Base-by-base conservation (phyloP, 2,113 vertebrate genomes). In the Gobio gobio region DNA sequence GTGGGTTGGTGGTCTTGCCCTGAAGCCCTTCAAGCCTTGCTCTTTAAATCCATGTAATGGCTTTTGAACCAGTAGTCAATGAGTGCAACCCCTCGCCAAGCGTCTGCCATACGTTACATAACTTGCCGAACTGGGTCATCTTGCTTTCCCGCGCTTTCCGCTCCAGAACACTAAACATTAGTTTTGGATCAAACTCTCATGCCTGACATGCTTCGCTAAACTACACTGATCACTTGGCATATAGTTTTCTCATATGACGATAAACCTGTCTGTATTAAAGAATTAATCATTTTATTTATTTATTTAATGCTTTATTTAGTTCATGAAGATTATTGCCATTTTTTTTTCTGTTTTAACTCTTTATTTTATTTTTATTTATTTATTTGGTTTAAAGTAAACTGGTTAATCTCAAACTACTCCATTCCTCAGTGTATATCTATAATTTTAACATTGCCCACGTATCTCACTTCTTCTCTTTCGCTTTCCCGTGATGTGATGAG, bases 41-140 rank as follows among this genome's bases (percentile, higher is more conserved):
- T 88, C 83, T 89, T 4, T 22, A 89, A 91, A 91, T 92, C 87
- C 84, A 89, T 63, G 76, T 79, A 83, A 87, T 72, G 72, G 80
- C 45, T 77, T 56, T 10, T 33, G 66, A 85, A 88, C 85, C 87
- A 78, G 88, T 78, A 88, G 90, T 92, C 86, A 90, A 81, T 90
- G 90, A 92, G 66, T 54, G 56, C 73, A 63, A 12, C 10, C 45
- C 82, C 83, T 56, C 10, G 58, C 29, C 56, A 43, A 58, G 33
- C 59, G 16, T 66, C 86, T 75, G 84, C 61, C 58, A n/a, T n/a
- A 63, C 84, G 89, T 94, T 94, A 93, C 84, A 89, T 93, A 93
- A 94, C 56, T 9, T 4, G 26, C 29, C 49, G 3, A 93, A 93
- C 87, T 92, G 92, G 93, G 93, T 93, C 93, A 91, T 83, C 85